Conservation (phyloP, 1,140 invertebrate genomes). For the Melanaphis sacchari region DNA sequence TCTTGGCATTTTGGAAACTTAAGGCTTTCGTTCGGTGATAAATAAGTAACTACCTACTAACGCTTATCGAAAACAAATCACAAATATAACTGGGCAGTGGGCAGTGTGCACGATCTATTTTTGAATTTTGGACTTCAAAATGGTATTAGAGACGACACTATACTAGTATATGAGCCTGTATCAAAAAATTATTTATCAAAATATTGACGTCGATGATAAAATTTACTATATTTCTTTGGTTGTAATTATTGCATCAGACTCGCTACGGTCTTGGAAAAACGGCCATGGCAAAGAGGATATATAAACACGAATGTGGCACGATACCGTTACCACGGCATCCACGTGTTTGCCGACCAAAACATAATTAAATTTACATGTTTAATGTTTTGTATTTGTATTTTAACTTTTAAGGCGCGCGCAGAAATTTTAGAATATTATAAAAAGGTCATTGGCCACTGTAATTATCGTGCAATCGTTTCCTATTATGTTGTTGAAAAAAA, state of each 20-base stretch:
- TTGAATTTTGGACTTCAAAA: conserved; percentile 22
- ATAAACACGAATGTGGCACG: neutral
- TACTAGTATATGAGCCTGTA: neutral
- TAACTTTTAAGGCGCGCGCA: too few species aligned
- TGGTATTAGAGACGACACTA: neutral
- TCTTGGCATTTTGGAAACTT: conserved; percentile 39
- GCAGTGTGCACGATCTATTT: neutral
- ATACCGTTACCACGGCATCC: conserved; percentile 20
- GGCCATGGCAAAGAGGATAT: neutral
- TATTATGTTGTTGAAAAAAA: neutral
- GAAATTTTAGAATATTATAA: too few species aligned
- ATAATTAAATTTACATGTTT: too few species aligned
- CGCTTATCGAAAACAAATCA: neutral
- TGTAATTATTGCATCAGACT: neutral
- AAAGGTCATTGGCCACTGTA: too few species aligned
- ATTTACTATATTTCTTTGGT: neutral
- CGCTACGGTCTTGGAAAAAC: conserved; percentile 10
- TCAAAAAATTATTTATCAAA: conserved; percentile 37
- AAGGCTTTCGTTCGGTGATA: neutral
- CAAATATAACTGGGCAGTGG: neutral
- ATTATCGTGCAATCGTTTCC: neutral
- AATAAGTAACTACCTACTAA: neutral
- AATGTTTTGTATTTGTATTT: too few species aligned
- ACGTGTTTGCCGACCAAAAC: neutral
- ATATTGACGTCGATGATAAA: conserved; percentile 52